These are phyloP conservation scores for Hippocampus guttulatus DNA, from an alignment of 2,113 vertebrate genomes.

Conservation along the genomic window DNA sequence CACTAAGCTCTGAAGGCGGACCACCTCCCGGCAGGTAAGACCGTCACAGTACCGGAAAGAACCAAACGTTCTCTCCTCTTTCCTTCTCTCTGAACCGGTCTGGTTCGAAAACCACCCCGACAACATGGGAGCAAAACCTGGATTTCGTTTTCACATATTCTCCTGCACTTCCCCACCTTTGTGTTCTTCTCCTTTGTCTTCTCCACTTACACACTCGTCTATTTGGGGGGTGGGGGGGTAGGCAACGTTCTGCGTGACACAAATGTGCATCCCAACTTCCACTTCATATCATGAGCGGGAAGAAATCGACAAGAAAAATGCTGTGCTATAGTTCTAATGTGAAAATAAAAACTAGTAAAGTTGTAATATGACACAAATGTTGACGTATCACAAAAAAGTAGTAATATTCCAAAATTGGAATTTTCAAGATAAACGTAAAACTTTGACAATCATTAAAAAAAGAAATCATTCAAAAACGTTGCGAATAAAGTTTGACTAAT, in stretches of 20 bases:
- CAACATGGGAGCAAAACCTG: background rate
- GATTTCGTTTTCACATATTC: conserved; percentile 10
- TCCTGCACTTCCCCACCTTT: conserved; percentile 15
- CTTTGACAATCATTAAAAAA: no score
- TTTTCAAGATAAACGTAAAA: no score
- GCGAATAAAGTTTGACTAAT: no score
- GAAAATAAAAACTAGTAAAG: no score
- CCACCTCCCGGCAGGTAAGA: conserved; percentile 66
- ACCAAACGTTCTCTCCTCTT: conserved; percentile 11
- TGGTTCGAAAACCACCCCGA: conserved; percentile 30
- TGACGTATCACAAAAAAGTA: no score
- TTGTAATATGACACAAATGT: no score
- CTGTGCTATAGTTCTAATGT: no score
- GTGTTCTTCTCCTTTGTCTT: conserved; percentile 28
- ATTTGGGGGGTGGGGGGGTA: background rate
- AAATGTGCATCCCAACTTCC: background rate
- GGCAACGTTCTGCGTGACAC: background rate
- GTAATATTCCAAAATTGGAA: no score
- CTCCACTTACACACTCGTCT: conserved; percentile 8
- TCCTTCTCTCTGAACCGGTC: conserved; percentile 12
- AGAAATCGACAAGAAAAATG: background rate
- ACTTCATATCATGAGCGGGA: background rate
- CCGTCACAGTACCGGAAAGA: conserved; percentile 7
- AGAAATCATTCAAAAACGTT: no score
- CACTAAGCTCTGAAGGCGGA: conserved; percentile 61